These are phyloP conservation scores for Origma solitaria DNA, from an alignment of 2,113 vertebrate genomes.

Conservation along the genomic window DNA sequence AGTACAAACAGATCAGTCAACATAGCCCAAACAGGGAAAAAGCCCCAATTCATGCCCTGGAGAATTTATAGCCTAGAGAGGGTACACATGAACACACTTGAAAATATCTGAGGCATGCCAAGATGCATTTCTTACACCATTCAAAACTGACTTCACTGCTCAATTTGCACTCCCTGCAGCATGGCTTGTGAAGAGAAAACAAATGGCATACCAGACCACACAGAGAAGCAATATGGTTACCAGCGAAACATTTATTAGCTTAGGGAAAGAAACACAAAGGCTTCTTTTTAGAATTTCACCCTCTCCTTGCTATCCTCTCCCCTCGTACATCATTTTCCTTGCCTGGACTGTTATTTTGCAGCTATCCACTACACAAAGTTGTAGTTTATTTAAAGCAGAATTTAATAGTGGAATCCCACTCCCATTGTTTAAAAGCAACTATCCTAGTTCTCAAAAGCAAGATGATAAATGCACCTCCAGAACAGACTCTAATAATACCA, in stretches of 20 bases:
- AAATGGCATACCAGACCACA: conserved; percentile 46
- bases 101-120: neutral
- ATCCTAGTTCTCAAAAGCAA: neutral
- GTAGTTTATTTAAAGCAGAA: neutral
- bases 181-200: conserved; percentile 17
- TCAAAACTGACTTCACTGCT: neutral
- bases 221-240: conserved; percentile 41
- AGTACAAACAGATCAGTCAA: neutral
- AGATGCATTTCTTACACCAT: conserved; percentile 19
- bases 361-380: neutral
- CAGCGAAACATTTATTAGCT: conserved; percentile 30
- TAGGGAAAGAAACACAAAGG: conserved; percentile 13
- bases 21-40: neutral
- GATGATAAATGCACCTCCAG: neutral
- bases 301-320: neutral
- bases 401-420: neutral
- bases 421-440: neutral
- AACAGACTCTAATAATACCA: neutral
- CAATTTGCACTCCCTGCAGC: conserved; percentile 30
- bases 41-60: neutral
- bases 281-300: conserved; percentile 7
- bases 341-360: neutral
- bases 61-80: neutral
- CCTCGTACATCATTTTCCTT: neutral
- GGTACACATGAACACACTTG: neutral